A percentile compares a stretch with the other conserved stretches of the same genome.
Conservation (phyloP, 2,113 vertebrate genomes). For the Talpa occidentalis region DNA sequence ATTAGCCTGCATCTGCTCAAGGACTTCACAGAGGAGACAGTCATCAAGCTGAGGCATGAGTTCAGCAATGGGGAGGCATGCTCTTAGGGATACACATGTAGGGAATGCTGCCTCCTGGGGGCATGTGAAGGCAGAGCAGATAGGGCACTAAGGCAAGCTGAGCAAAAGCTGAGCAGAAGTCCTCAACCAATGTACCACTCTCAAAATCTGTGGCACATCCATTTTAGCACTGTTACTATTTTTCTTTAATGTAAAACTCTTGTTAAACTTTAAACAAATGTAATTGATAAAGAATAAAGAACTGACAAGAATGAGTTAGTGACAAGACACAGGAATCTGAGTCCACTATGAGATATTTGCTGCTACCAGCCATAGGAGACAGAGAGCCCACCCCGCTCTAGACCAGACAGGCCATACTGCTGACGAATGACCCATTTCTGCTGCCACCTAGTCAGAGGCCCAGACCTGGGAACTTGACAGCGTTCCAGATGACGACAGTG, state of each 20-base stretch:
- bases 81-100: background rate
- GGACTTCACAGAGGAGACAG: background rate
- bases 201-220: background rate
- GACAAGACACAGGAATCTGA: background rate
- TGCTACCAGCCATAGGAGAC: background rate
- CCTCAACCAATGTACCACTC: background rate
- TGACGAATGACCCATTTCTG: background rate
- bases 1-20: background rate
- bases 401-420: background rate
- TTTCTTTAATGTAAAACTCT: background rate
- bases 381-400: background rate
- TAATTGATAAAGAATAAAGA: background rate
- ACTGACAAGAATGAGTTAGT: background rate
- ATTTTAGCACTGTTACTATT: background rate
- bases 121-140: background rate
- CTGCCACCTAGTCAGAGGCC: background rate
- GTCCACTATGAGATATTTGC: background rate
- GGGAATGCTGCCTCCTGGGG: too few species aligned
- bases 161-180: too few species aligned
- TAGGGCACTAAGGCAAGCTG: background rate
- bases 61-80: background rate
- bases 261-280: constrained; percentile 51
- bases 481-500: constrained; percentile 99
- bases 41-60: background rate
- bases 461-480: constrained; percentile 97